phyloP scores from a whole-genome alignment of 1,140 invertebrate species.

The Diploscapter pachys region DNA sequence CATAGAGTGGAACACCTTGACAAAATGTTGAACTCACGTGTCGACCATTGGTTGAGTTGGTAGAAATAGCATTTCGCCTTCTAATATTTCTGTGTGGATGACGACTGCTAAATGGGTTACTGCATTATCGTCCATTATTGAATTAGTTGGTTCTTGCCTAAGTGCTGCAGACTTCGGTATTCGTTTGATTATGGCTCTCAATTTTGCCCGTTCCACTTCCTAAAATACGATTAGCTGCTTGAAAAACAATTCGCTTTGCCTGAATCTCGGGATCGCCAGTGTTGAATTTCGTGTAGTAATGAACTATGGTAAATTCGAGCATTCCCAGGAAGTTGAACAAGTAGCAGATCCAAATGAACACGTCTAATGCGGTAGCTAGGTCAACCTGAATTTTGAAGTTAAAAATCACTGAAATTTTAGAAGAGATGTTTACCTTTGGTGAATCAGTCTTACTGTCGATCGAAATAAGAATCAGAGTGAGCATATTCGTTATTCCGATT shows the following conservation, averaged over 20 bases:
- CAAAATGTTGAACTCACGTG: too few relatives aligned
- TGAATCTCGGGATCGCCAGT: constrained; percentile 35
- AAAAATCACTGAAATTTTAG: neutral
- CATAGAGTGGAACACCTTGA: too few relatives aligned
- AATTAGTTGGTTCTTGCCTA: neutral
- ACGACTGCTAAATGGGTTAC: neutral
- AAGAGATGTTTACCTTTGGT: constrained; percentile 12
- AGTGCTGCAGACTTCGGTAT: constrained; percentile 33
- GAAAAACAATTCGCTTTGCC: constrained; percentile 8
- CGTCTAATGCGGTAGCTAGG: constrained; percentile 96
- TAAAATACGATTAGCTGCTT: constrained; percentile 14
- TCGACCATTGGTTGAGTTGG: too few relatives aligned
- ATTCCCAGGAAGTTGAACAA: constrained; percentile 79
- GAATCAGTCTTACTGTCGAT: constrained; percentile 33
- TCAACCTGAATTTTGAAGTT: constrained; percentile 70
- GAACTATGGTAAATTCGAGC: constrained; percentile 40
- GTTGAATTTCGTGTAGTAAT: constrained; percentile 43
- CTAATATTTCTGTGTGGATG: neutral
- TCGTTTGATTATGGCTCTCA: constrained; percentile 32
- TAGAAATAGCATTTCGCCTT: neutral
- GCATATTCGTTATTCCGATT: constrained; percentile 58
- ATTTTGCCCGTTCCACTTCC: constrained; percentile 29
- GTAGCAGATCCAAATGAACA: constrained; percentile 97
- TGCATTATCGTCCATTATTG: neutral
- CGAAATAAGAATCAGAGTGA: constrained; percentile 35